phyloP scores from a whole-genome alignment of 92 coral and sea anemone species.

The Plumapathes pennacea region DNA sequence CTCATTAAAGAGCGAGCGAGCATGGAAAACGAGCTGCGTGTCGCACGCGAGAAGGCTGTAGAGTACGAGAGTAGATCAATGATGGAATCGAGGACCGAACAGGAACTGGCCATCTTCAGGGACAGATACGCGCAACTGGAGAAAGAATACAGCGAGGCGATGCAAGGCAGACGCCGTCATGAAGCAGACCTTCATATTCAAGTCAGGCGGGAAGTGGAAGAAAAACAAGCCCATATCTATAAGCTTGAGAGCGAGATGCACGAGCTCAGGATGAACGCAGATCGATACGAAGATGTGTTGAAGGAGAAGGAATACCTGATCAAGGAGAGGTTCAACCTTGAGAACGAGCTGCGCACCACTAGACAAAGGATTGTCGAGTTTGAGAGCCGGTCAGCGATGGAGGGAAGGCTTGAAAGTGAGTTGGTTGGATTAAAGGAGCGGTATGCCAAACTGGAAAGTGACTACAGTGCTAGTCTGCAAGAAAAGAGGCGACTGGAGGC shows the following conservation, averaged over 20 bases:
- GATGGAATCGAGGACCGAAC: slow-evolving; percentile 9
- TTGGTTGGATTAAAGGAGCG: neutral
- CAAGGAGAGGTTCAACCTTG: slow-evolving; percentile 8
- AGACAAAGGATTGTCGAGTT: slow-evolving; percentile 24
- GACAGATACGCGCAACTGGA: slow-evolving; percentile 29
- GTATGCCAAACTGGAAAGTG: slow-evolving; percentile 39
- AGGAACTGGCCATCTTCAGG: slow-evolving; percentile 4
- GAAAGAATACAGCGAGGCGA: slow-evolving; percentile 21
- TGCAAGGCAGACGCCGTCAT: slow-evolving; percentile 17
- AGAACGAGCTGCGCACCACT: slow-evolving; percentile 27
- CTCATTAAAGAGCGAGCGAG: slow-evolving; percentile 5
- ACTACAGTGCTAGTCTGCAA: slow-evolving; percentile 16
- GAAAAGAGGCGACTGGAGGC: slow-evolving; percentile 35
- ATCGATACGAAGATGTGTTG: slow-evolving; percentile 21
- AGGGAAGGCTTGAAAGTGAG: slow-evolving; percentile 6
- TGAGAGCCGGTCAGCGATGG: no score
- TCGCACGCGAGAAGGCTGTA: slow-evolving; percentile 31
- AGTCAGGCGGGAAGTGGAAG: slow-evolving; percentile 32
- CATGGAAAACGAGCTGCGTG: slow-evolving; percentile 26
- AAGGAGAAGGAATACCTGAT: slow-evolving; percentile 24
- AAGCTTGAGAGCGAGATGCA: slow-evolving; percentile 53
- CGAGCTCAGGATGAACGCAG: slow-evolving; percentile 37
- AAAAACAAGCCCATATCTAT: slow-evolving; percentile 52
- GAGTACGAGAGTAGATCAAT: no score
- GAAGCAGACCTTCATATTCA: slow-evolving; percentile 40